Evolutionary conservation across 2,888 invertebrate species (phyloP), one percentile per base, ranked within the genome.

Genomic region (Agriopis leucophaearia): DNA sequence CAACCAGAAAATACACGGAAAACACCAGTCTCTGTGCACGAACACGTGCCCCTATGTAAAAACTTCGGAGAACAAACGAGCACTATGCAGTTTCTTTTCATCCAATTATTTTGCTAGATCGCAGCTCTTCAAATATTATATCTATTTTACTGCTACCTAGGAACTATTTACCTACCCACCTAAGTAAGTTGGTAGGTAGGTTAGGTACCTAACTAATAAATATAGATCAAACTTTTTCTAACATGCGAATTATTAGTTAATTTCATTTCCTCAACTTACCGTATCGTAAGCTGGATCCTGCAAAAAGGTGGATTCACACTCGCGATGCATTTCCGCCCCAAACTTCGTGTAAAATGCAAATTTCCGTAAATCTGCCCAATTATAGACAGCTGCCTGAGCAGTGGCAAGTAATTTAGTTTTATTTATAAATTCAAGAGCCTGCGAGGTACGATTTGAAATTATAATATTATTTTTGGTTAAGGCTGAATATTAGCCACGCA

Each of bases 1-100:
- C 86, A 83, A 89, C 84, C 91, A 92, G 90, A 91, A 91, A 91
- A 91, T 89, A 89, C 87, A 91, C 86, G 90, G 90, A 91, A 91
- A 90, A 92, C 91, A 89, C 84, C 86, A 68, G 87, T 82, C 87
- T 87, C 85, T 86, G 82, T 82, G 81, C 82, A 81, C 78, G 84
- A 89, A 90, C 92, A 92, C 92, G 92, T 92, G 92, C 91, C 91
- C 83, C 79, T 87, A 82, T 82, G 85, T 86, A 89, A 89, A 90
- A 90, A 90, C 83, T 88, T 87, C 75, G 74, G 69, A 85, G 85
- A 84, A 84, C 82, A 84, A 79, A 81, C 80, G 78, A 83, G 77
- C 81, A 78, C 79, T 83, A 80, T 84, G 82, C 82, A 83, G 79
- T 84, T 83, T 83, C 79, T 82, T 83, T 80, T 75, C 72, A 76